Conservation (phyloP, 2,113 vertebrate species). For the Carettochelys insculpta region DNA sequence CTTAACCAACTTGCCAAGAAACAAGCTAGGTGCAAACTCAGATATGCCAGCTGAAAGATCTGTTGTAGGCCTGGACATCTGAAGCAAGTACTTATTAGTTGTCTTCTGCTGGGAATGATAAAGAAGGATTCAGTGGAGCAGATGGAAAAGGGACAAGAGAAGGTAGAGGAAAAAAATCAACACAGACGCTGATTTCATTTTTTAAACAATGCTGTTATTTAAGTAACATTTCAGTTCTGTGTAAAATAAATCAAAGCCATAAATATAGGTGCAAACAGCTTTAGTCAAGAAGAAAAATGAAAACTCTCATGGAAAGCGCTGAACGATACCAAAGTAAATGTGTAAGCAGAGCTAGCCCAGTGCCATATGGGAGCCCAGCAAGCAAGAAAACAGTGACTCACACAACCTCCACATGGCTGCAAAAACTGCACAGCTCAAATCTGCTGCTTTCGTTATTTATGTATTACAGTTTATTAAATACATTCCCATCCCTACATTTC, state of each 20-base stretch:
- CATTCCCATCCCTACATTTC: background rate
- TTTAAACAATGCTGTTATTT: background rate
- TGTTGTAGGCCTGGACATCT: background rate
- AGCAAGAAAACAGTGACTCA: background rate
- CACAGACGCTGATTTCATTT: background rate
- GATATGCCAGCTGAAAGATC: background rate
- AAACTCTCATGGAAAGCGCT: background rate
- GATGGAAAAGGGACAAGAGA: background rate
- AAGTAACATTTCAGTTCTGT: background rate
- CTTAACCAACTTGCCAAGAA: background rate
- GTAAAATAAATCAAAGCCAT: background rate
- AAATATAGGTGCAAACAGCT: background rate
- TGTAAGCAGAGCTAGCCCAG: background rate
- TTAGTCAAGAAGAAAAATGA: background rate
- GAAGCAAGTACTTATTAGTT: background rate
- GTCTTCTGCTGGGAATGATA: background rate
- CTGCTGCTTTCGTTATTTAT: constrained; percentile 7
- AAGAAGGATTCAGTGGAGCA: background rate
- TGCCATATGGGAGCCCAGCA: background rate
- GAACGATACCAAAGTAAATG: background rate
- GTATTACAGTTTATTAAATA: background rate
- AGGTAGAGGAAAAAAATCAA: background rate
- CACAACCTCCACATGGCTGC: background rate
- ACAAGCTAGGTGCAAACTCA: background rate
- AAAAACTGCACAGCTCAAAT: background rate